Evolutionary conservation across 2,888 invertebrate species (phyloP).

Genomic region (Brenthis ino): DNA sequence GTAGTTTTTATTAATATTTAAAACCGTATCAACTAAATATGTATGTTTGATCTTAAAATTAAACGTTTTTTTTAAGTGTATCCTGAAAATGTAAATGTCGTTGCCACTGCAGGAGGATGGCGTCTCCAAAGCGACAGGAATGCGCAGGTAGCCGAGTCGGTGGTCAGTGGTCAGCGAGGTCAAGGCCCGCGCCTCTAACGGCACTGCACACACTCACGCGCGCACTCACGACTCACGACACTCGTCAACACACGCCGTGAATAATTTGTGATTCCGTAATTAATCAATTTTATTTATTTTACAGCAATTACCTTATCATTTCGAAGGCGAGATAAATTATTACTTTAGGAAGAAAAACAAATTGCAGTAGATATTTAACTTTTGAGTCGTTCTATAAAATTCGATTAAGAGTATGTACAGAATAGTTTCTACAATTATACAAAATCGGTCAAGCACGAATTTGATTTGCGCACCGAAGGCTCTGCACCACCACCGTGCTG

Average conservation of each 20-base stretch:
- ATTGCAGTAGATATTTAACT: neutral
- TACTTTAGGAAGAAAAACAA: neutral
- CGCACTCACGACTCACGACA: conserved; percentile 3
- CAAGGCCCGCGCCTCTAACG: conserved; percentile 37
- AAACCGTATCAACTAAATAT: no score
- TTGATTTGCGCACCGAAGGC: no score
- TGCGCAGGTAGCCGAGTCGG: conserved; percentile 19
- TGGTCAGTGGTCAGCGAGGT: conserved; percentile 36
- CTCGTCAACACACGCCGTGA: conserved; percentile 22
- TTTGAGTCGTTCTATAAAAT: no score
- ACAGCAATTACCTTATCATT: neutral
- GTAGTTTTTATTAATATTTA: no score
- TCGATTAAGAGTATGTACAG: no score
- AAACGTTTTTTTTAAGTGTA: no score
- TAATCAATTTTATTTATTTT: conserved; percentile 12
- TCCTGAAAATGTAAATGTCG: no score
- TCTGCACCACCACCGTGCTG: no score
- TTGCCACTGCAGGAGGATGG: no score
- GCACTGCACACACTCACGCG: conserved; percentile 13
- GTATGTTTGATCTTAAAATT: no score
- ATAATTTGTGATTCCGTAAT: conserved; percentile 24
- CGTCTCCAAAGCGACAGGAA: neutral
- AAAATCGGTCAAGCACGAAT: no score
- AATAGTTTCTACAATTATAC: no score
- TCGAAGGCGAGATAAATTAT: conserved; percentile 1